Base-by-base conservation (phyloP, 1,140 invertebrate species). In the Drosophila baimaii region DNA sequence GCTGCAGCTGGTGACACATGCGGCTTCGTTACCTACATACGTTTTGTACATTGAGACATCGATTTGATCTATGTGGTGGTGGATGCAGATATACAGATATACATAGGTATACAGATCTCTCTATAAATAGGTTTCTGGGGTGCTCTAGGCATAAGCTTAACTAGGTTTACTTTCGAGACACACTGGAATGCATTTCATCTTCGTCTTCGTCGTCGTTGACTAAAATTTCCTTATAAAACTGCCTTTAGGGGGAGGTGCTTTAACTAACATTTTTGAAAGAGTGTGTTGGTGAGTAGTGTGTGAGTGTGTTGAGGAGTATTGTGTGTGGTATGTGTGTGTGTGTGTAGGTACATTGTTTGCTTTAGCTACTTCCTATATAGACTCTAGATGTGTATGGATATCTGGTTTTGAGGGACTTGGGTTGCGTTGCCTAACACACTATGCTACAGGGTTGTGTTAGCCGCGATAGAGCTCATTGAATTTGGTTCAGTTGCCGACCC, bases 1-100 rank as follows among this genome's bases (percentile, higher is more conserved):
- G 66, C 72, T 77, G 51, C 46, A 56, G 58, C 69, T 68, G 58
- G 54, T 57, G 66, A 56, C 73, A 31, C 31, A 35, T 63, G 58
- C 71, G 43, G 37, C 37, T 74, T 63, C 25, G 39, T 75, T 61
- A 49, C 61, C 78, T 78, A 70, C 47, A n/a, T n/a, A n/a, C n/a
- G n/a, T 80, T 88, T 88, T 88, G 83, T 88, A 88, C 83, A 89
- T 88, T 88, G 83, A 89, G 83, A 88, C 83, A 89, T 77, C 74
- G 58, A 83, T 66, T 82, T 59, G 49, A 72, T 63, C 71, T 86
- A 83, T 79, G 57, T 44, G 54, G 33, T 55, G n/a, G 63, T n/a
- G 10, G 55, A 41, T 52, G 65, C 65, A 58, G 66, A 49, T 58
- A 71, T 41, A 71, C 69, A 49, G 49, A 46, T 31, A 56, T 27